These are phyloP conservation scores for Xylota sylvarum DNA, from an alignment of 2,888 invertebrate genomes.

Conservation along the genomic window DNA sequence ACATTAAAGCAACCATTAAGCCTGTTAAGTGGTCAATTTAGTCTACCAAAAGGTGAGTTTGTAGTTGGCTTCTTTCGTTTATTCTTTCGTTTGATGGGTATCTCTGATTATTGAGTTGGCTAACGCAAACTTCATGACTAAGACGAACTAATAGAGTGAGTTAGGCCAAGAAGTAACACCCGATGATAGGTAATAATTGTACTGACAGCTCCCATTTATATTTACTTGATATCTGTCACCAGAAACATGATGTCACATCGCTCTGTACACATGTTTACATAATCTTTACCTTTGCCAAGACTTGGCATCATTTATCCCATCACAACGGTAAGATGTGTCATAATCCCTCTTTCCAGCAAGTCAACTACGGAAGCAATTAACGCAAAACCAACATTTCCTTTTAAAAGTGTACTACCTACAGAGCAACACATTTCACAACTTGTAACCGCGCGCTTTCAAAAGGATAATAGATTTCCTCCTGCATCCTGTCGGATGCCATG, in stretches of 20 bases:
- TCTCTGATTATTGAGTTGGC: too few relatives aligned
- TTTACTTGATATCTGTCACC: not conserved
- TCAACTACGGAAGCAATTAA: slow-evolving; percentile 43
- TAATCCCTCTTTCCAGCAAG: not conserved
- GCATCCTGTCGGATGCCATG: slow-evolving; percentile 8
- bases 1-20: too few relatives aligned
- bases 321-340: not conserved
- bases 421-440: slow-evolving; percentile 18
- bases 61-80: too few relatives aligned
- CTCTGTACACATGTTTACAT: not conserved
- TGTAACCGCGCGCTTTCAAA: slow-evolving; percentile 33
- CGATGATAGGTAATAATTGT: too few relatives aligned
- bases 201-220: too few relatives aligned
- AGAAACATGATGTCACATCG: not conserved
- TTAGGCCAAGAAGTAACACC: too few relatives aligned
- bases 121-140: too few relatives aligned
- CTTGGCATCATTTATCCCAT: not conserved
- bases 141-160: too few relatives aligned
- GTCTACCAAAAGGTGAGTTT: too few relatives aligned
- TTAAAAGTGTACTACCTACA: not conserved
- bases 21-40: too few relatives aligned
- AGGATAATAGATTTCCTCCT: slow-evolving; percentile 34
- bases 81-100: too few relatives aligned
- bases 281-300: not conserved
- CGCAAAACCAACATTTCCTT: slow-evolving; percentile 32